phyloP scores from a whole-genome alignment of 2,797 vertebrate species.

The Helarctos malayanus region DNA sequence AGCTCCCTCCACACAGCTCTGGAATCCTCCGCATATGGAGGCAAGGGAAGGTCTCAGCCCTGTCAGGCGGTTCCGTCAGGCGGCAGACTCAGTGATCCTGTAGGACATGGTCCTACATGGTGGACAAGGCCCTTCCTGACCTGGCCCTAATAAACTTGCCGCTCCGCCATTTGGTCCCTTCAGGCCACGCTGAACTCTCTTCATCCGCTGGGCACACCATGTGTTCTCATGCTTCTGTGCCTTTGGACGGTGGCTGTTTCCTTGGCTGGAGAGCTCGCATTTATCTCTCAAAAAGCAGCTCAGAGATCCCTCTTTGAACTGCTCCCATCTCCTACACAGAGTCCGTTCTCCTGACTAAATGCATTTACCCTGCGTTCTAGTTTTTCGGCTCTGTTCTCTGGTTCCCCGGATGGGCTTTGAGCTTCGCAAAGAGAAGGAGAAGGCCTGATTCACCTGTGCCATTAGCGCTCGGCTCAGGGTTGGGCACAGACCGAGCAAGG shows the following conservation, averaged over 20 bases:
- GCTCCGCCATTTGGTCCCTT: fast-evolving
- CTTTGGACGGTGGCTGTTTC: background rate
- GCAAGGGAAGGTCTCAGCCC: background rate
- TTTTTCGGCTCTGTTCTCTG: background rate
- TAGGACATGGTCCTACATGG: background rate
- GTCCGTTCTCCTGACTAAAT: background rate
- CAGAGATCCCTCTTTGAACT: background rate
- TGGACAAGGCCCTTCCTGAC: background rate
- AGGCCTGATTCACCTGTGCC: background rate
- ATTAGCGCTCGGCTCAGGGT: background rate
- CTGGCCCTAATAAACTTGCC: background rate
- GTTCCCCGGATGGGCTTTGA: background rate
- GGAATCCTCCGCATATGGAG: background rate
- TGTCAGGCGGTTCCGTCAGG: background rate
- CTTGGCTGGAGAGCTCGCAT: background rate
- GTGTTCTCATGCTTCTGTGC: background rate
- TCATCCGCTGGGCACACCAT: background rate
- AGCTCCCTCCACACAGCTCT: background rate
- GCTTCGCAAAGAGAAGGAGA: background rate
- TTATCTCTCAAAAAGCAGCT: background rate
- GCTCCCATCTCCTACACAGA: background rate
- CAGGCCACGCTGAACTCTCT: background rate
- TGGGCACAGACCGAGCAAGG: background rate
- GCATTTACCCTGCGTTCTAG: background rate
- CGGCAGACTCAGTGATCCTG: background rate